phyloP scores from a whole-genome alignment of 1,140 invertebrate species.

The Uloborus diversus region DNA sequence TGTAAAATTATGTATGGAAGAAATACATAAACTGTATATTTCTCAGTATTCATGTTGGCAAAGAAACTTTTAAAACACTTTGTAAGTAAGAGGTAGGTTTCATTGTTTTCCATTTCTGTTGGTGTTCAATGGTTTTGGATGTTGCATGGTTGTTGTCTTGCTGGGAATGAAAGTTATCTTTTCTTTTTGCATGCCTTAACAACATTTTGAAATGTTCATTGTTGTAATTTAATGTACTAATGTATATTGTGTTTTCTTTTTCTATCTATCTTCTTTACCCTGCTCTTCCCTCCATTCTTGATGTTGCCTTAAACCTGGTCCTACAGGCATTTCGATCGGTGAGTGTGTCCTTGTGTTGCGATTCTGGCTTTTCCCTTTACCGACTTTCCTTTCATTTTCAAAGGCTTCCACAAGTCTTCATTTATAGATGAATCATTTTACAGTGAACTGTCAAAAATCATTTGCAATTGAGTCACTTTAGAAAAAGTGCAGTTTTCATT shows the following conservation, averaged over 20 bases:
- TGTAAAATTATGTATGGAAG: too few relatives aligned
- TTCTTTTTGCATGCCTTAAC: constrained; percentile 23
- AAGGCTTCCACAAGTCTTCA: too few relatives aligned
- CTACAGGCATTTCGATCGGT: constrained; percentile 69
- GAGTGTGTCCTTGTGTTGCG: constrained; percentile 63
- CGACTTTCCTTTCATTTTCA: too few relatives aligned
- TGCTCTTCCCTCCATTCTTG: constrained; percentile 57
- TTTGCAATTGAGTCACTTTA: too few relatives aligned
- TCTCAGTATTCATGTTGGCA: too few relatives aligned
- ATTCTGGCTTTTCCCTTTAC: constrained; percentile 24
- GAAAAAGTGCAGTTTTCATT: too few relatives aligned
- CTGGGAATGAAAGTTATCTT: neutral
- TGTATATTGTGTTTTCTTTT: constrained; percentile 43
- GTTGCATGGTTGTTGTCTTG: constrained; percentile 25
- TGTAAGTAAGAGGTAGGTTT: constrained; percentile 36
- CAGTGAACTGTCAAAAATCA: too few relatives aligned
- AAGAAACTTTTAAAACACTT: too few relatives aligned
- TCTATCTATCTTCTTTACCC: constrained; percentile 60
- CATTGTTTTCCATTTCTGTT: constrained; percentile 34
- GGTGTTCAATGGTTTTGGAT: neutral
- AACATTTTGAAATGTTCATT: constrained; percentile 6
- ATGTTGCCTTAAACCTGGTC: constrained; percentile 58
- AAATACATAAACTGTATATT: too few relatives aligned
- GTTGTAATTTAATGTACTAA: constrained; percentile 49
- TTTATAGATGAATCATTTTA: too few relatives aligned